A percentile compares a stretch with the other conserved stretches of the same genome.
phyloP scores from a whole-genome alignment of 2,888 invertebrate species.

The Vannuccia rotundouncinata region DNA sequence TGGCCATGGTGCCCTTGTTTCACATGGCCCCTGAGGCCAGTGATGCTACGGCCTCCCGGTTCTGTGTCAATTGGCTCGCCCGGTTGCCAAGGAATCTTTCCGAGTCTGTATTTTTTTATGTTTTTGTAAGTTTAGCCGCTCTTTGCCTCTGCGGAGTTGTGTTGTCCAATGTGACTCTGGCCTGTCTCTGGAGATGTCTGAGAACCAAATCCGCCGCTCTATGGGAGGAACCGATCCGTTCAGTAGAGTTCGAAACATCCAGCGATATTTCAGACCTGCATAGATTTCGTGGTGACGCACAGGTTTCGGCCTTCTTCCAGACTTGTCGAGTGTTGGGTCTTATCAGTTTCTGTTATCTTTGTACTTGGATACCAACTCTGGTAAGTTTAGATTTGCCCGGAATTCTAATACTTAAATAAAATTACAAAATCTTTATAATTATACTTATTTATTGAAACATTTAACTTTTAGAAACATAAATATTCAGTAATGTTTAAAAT shows the following conservation, averaged over 20 bases:
- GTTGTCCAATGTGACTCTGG: neutral
- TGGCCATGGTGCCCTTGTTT: neutral
- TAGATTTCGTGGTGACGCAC: slow-evolving; percentile 5
- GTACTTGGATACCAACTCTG: slow-evolving; percentile 33
- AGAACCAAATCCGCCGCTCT: neutral
- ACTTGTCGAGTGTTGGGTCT: slow-evolving; percentile 23
- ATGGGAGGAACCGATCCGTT: neutral
- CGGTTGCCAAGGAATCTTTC: neutral
- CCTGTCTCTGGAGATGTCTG: slow-evolving; percentile 27
- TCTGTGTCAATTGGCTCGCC: slow-evolving; percentile 33
- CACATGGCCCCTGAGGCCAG: neutral
- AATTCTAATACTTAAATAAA: no score
- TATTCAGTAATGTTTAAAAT: no score
- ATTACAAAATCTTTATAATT: neutral
- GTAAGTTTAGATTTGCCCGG: no score
- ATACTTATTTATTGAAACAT: no score
- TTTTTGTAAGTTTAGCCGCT: slow-evolving; percentile 25
- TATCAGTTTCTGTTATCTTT: slow-evolving; percentile 16
- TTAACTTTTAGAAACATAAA: no score
- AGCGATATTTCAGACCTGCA: neutral
- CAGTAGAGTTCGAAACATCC: neutral
- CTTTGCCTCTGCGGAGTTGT: slow-evolving; percentile 19
- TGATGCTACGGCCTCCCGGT: neutral
- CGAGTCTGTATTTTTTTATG: slow-evolving; percentile 24
- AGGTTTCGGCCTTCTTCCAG: slow-evolving; percentile 1